phyloP scores from a whole-genome alignment of 2,113 vertebrate species.

The Sorex fumeus region DNA sequence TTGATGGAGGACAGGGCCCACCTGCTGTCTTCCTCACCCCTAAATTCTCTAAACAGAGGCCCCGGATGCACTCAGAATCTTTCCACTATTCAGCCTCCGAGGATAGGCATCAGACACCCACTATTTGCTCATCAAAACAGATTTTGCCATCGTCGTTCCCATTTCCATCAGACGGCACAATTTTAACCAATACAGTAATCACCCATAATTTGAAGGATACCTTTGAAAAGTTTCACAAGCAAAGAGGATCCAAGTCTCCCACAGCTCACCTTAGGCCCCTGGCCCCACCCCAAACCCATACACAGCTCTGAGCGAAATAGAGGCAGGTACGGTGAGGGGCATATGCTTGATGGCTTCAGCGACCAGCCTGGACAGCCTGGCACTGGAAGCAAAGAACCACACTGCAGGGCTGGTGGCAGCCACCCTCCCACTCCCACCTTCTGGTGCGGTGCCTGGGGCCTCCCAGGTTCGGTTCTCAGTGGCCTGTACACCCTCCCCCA shows the following conservation, averaged over 20 bases:
- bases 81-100: too few relatives aligned
- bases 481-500: background rate
- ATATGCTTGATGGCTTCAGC: constrained; percentile 92
- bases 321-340: constrained; percentile 90
- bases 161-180: background rate
- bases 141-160: background rate
- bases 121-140: background rate
- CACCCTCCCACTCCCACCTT: background rate
- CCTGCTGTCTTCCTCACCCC: background rate
- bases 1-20: background rate
- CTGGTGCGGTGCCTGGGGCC: background rate
- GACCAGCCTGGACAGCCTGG: constrained; percentile 84
- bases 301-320: constrained; percentile 88
- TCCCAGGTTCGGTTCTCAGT: constrained; percentile 82
- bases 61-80: background rate
- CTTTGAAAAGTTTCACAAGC: background rate
- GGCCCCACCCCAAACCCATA: constrained; percentile 49
- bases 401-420: constrained; percentile 78
- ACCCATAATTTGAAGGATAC: background rate
- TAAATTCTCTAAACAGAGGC: background rate
- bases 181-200: background rate
- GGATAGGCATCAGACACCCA: background rate
- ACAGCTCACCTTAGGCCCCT: constrained; percentile 28
- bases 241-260: background rate
- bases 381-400: constrained; percentile 89